Evolutionary conservation across 2,113 vertebrate species (phyloP), one percentile per base, ranked within the genome.

Genomic region (Coreoperca whiteheadi): DNA sequence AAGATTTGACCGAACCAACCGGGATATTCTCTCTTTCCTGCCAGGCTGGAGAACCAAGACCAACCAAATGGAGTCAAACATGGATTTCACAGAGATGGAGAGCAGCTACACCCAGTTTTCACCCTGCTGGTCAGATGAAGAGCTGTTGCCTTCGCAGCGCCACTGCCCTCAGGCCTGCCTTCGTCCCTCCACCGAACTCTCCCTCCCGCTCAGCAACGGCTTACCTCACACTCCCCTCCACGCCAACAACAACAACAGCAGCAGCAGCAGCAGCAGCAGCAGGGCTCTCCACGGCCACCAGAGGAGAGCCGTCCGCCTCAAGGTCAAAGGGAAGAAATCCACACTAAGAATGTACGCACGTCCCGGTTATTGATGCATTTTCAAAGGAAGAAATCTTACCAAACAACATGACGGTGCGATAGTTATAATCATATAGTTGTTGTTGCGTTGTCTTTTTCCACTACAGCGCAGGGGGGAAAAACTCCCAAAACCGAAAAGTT

Each of bases 401-500:
- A 21, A 9, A 37, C 12, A n/a, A 20, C 20, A 4, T 14, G 8
- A 20, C 48, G 15, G 1, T 21, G 16, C 51, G 16, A 74, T 46
- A 6, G 4, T 39, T 64, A 43, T 48, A n/a, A n/a, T 74, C 14
- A 34, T 4, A 1, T 51, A 0, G 7, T n/a, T 56, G 2, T 39
- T 61, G 10, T 74, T 51, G n/a, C 3, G 0, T 57, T 84, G 28
- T 46, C 6, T 34, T 65, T 61, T 74, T 67, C 46, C 46, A 1
- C 64, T 59, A 15, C 72, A 93, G 89, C 57, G 32, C 80, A 23
- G 77, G 94, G 87, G 79, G 93, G 39, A 96, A 96, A 91, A 90
- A 94, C 3, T 94, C 94, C 9, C 96, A 96, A 75, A 98, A 97
- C 88, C 92, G 95, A 54, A 99, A 99, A 83, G 96, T 99, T 70